phyloP scores from a whole-genome alignment of 64 coral and sea anemone species.

The Montipora capricornis region DNA sequence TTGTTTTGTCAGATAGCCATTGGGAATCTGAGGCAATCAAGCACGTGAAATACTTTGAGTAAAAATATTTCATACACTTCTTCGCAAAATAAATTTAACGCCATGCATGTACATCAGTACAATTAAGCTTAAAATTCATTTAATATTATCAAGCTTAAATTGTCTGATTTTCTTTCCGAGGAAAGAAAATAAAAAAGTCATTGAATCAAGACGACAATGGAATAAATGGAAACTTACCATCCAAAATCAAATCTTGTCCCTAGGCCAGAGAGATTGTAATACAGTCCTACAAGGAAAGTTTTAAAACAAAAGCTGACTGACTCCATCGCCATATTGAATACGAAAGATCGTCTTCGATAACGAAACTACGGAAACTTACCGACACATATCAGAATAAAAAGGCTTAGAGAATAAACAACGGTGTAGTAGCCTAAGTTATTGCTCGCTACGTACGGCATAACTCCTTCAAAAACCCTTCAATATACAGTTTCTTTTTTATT shows the following conservation, averaged over 20 bases:
- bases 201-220: background rate
- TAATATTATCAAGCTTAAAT: too few species aligned
- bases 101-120: too few species aligned
- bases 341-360: background rate
- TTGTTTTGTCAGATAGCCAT: too few species aligned
- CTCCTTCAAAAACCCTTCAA: background rate
- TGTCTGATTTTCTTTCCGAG: too few species aligned
- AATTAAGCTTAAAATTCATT: too few species aligned
- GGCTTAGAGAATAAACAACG: slow-evolving; percentile 67
- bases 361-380: slow-evolving; percentile 54
- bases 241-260: slow-evolving; percentile 96
- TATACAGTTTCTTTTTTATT: background rate
- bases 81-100: too few species aligned
- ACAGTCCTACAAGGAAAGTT: slow-evolving; percentile 71
- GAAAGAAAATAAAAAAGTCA: background rate
- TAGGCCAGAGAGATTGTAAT: slow-evolving; percentile 97
- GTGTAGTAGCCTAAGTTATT: slow-evolving; percentile 79
- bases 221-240: slow-evolving; percentile 79
- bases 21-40: too few species aligned
- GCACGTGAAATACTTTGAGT: too few species aligned
- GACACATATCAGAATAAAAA: slow-evolving; percentile 73
- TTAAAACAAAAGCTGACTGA: background rate
- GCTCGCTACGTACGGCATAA: slow-evolving; percentile 80
- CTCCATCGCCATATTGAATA: slow-evolving; percentile 78
- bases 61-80: too few species aligned